Conservation (phyloP, 64 coral and sea anemone genomes). For the Platygyra sinensis region DNA sequence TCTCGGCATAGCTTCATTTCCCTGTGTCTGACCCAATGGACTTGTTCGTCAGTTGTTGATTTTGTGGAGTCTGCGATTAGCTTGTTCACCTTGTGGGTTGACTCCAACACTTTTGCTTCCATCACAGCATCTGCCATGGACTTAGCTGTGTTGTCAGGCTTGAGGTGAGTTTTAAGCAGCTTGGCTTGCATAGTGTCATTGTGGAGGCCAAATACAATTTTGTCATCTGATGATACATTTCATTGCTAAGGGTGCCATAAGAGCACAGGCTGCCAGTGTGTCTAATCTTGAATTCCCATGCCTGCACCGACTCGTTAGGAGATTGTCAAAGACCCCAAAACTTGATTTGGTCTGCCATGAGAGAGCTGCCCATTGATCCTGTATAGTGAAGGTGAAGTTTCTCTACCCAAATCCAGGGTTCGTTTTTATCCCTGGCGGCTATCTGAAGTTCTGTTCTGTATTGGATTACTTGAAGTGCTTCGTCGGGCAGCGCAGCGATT, state of each 20-base stretch:
- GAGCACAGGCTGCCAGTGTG: constrained; percentile 11
- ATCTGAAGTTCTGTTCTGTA: no score
- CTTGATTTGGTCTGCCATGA: constrained; percentile 1
- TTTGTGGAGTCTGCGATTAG: constrained; percentile 28
- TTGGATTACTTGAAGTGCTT: no score
- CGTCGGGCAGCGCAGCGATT: no score
- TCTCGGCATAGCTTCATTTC: constrained; percentile 48
- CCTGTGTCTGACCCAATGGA: constrained; percentile 29
- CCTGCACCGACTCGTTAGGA: constrained; percentile 19
- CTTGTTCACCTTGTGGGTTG: neutral
- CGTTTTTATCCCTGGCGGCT: neutral
- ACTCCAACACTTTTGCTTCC: neutral
- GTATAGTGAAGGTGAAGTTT: constrained; percentile 36
- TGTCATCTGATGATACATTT: neutral
- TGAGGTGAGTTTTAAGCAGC: neutral
- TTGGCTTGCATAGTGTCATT: neutral
- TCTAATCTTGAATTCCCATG: constrained; percentile 25
- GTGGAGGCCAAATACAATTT: neutral
- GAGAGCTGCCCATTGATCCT: constrained; percentile 10
- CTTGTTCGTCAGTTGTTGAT: constrained; percentile 15
- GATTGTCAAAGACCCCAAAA: neutral
- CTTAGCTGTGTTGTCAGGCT: no score
- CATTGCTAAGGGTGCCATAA: neutral
- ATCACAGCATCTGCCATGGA: neutral
- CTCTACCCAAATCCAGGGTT: constrained; percentile 33